These are phyloP conservation scores for Nothura maculosa DNA, from an alignment of 2,797 vertebrate genomes.

Conservation along the genomic window DNA sequence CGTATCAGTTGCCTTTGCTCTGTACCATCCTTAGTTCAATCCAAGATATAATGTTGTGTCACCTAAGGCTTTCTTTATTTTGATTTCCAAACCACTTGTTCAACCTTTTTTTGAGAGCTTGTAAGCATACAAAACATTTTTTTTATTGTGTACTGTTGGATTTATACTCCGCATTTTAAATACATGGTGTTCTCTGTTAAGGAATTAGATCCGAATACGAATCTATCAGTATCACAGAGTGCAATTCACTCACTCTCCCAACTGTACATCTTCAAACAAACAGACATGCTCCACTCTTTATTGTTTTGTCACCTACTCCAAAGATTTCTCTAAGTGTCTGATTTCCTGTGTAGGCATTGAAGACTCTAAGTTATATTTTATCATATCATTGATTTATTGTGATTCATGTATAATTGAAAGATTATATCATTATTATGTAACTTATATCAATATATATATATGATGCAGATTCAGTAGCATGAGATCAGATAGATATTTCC, in stretches of 20 bases:
- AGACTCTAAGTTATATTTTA: background rate
- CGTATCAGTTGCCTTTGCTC: background rate
- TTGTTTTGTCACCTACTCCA: background rate
- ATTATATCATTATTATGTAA: background rate
- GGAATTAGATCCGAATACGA: background rate
- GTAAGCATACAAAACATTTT: background rate
- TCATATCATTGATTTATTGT: background rate
- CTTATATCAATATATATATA: background rate
- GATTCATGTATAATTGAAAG: background rate
- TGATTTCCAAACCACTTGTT: background rate
- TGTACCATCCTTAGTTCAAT: background rate
- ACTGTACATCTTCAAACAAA: background rate
- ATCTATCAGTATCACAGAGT: rapidly evolving
- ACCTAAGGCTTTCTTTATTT: background rate
- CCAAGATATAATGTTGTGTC: background rate
- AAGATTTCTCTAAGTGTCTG: background rate
- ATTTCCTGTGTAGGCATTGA: background rate
- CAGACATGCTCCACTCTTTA: background rate
- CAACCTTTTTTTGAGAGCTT: background rate
- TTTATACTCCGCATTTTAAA: background rate
- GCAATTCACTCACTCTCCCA: background rate
- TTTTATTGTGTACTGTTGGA: background rate
- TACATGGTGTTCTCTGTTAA: rapidly evolving
- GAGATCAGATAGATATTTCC: background rate
- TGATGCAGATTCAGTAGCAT: background rate